These are phyloP conservation scores for Tetheella fluctuosa DNA, from an alignment of 2,888 invertebrate species.

Conservation along the genomic window DNA sequence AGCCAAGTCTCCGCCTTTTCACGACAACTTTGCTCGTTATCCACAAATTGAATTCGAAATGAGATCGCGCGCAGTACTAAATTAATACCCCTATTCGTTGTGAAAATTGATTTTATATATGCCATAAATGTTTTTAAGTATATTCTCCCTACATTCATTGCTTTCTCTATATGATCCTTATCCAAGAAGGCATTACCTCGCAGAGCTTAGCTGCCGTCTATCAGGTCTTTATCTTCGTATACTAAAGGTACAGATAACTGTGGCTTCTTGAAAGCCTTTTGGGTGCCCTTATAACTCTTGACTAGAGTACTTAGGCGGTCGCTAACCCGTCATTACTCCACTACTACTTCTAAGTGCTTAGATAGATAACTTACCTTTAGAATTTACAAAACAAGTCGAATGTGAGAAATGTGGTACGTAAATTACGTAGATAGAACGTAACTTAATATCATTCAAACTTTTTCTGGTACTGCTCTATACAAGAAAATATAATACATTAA, in stretches of 20 bases:
- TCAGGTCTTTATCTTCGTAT: not conserved
- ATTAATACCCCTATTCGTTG: not conserved
- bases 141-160: not conserved
- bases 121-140: not conserved
- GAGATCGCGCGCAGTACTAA: conserved; percentile 20
- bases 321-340: not conserved
- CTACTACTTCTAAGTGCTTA: not conserved
- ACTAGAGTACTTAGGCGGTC: not conserved
- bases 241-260: not conserved
- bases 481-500: too few species aligned
- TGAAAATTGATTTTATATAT: not conserved
- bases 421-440: too few species aligned
- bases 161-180: not conserved
- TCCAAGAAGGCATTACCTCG: not conserved
- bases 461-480: too few species aligned
- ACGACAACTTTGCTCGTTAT: conserved; percentile 30
- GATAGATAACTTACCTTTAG: too few species aligned
- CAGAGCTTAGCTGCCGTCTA: not conserved
- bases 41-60: conserved; percentile 34
- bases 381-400: not conserved
- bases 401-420: too few species aligned
- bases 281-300: not conserved
- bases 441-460: too few species aligned
- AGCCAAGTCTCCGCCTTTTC: conserved; percentile 22
- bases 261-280: not conserved